Evolutionary conservation across 2,888 invertebrate genomes (phyloP).

Genomic region (Achlya flavicornis): DNA sequence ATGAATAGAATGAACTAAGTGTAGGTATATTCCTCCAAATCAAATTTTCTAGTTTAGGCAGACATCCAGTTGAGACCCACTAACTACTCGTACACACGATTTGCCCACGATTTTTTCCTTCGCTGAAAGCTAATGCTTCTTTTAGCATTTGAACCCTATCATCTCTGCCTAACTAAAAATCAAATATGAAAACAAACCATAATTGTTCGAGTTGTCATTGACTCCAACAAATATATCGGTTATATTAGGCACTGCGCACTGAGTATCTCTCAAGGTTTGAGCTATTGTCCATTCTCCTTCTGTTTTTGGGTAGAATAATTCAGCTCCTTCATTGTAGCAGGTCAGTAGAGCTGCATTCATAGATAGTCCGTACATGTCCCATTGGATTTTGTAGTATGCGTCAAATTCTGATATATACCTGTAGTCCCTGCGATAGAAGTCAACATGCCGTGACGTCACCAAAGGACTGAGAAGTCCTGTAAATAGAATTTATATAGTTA

Average conservation of each 20-base stretch:
- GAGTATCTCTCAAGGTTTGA: not conserved
- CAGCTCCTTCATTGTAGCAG: constrained; percentile 48
- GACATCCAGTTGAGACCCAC: too few species aligned
- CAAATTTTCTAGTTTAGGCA: too few species aligned
- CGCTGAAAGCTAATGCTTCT: too few species aligned
- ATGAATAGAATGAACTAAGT: too few species aligned
- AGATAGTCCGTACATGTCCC: constrained; percentile 29
- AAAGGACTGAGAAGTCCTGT: constrained; percentile 28
- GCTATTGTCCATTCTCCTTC: not conserved
- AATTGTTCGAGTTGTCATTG: constrained; percentile 31
- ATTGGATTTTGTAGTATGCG: constrained; percentile 55
- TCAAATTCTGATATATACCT: constrained; percentile 45
- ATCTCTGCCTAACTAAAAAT: too few species aligned
- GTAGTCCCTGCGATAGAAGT: constrained; percentile 54
- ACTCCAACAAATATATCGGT: constrained; percentile 49
- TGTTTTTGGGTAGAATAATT: not conserved
- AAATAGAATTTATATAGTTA: constrained; percentile 9
- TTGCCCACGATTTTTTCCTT: too few species aligned
- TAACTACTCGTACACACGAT: too few species aligned
- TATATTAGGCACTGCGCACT: constrained; percentile 28
- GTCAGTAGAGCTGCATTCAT: constrained; percentile 44
- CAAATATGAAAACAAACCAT: constrained; percentile 23
- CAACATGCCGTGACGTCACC: constrained; percentile 29
- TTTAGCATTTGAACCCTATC: too few species aligned
- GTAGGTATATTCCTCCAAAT: too few species aligned